Evolutionary conservation across 2,113 vertebrate species (phyloP), one percentile per base, ranked within the genome.

Genomic region (Hyperoodon ampullatus): DNA sequence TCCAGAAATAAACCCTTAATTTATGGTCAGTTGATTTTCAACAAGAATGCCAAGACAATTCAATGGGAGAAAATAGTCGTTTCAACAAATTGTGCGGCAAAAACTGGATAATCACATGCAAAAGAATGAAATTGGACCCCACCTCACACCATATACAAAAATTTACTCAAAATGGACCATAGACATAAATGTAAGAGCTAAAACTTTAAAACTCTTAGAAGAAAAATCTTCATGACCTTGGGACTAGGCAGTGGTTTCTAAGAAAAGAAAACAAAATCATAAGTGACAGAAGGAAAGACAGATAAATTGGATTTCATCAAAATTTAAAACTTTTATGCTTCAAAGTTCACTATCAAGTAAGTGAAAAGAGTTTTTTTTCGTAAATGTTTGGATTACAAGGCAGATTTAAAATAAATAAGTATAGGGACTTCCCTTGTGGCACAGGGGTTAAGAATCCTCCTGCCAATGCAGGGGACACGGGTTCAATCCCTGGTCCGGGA

Each of bases 341-440:
- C 70, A 88, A 75, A 75, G 39, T 30, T 75, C 6, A 24, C 35
- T 39, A 33, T 60, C 26, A 88, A 88, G 47, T 72, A 74, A 74
- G 39, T 61, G 13, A 74, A 74, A 61, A 47, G 70, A 71, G 24
- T 1, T 15, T 58, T 28, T 60, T 92, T n/a, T n/a, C 4, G 19
- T 66, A 78, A 93, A 65, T 85, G 21, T 94, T 89, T 89, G 19
- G 58, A 65, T 82, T 89, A 65, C 16, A 94, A 89, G 33, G 63
- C 42, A 83, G 33, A 72, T 82, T 66, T 63, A 33, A 85, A 65
- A 65, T 84, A 61, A 90, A 26, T 21, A 83, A 83, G 53, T 53
- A 53, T 53, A 53, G 15, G 53, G 53, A 53, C 53, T 53, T 18
- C 53, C 53, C 53, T 53, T 53, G 53, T 53, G 53, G 53, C 53